Conservation (phyloP, 2,888 invertebrate species). For the Malacosoma neustria region DNA sequence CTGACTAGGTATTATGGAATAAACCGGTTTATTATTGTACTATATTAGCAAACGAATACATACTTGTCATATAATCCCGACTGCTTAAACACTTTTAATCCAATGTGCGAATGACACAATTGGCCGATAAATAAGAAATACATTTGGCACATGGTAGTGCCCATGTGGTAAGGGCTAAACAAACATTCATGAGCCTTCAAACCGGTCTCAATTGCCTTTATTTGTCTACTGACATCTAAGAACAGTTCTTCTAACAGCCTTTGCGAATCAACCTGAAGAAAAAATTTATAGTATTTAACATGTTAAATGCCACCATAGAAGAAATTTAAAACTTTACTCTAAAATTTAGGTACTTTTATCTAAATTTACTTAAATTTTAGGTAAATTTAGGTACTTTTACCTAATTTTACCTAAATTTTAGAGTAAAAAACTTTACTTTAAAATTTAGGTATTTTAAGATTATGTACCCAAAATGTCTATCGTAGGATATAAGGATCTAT, state of each 20-base stretch:
- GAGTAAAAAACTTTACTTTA: neutral
- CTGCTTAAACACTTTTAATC: conserved; percentile 81
- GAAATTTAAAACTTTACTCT: no score
- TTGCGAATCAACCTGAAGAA: conserved; percentile 76
- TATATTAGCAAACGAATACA: no score
- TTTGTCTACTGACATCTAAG: conserved; percentile 84
- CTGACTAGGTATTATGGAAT: no score
- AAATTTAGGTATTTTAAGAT: no score
- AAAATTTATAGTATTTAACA: no score
- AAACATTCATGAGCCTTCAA: conserved; percentile 89
- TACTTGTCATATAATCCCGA: conserved; percentile 85
- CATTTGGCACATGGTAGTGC: conserved; percentile 92
- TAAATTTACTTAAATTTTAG: no score
- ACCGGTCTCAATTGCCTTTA: conserved; percentile 81
- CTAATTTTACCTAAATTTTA: neutral
- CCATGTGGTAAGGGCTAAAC: conserved; percentile 91
- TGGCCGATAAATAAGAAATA: conserved; percentile 96
- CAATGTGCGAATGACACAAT: conserved; percentile 82
- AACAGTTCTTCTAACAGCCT: conserved; percentile 86
- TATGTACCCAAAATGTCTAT: no score
- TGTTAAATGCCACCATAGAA: no score
- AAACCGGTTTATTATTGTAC: no score
- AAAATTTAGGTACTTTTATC: no score
- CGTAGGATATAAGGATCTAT: no score
- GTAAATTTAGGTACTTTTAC: no score